phyloP scores from a whole-genome alignment of 1,140 invertebrate species.

The Phocides pigmalion region DNA sequence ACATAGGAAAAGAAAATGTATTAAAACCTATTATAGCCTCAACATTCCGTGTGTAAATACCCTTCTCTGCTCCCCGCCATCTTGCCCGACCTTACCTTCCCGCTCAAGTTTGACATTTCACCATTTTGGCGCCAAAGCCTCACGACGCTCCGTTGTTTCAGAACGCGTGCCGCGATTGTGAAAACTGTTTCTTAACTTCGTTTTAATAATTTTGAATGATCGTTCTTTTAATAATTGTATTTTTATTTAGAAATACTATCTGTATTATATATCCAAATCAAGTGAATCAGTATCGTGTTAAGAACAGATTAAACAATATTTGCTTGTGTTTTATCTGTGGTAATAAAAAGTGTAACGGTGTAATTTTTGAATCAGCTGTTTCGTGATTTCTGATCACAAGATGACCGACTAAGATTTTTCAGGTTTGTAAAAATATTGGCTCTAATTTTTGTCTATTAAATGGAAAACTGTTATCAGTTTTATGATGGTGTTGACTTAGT shows the following conservation, averaged over 20 bases:
- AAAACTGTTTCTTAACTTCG: background rate
- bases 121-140: slow-evolving; percentile 59
- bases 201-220: background rate
- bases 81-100: slow-evolving; percentile 44
- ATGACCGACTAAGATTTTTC: background rate
- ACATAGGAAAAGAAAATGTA: too few relatives aligned
- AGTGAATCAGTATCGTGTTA: background rate
- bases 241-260: too few relatives aligned
- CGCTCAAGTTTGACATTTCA: slow-evolving; percentile 61
- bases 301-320: too few relatives aligned
- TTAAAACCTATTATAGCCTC: too few relatives aligned
- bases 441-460: too few relatives aligned
- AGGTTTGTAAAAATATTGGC: too few relatives aligned
- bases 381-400: background rate
- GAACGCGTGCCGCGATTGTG: slow-evolving; percentile 3
- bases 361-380: background rate
- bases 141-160: slow-evolving; percentile 28
- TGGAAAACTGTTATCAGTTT: too few relatives aligned
- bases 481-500: too few relatives aligned
- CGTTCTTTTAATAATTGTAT: too few relatives aligned
- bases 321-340: background rate
- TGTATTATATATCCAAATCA: too few relatives aligned
- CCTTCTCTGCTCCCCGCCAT: slow-evolving; percentile 48
- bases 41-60: slow-evolving; percentile 17
- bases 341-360: background rate